Percentiles rank a stretch among this genome's conserved stretches.
These are phyloP conservation scores for Scaptomyza polygonia DNA, from an alignment of 2,888 invertebrate genomes.

Conservation along the genomic window DNA sequence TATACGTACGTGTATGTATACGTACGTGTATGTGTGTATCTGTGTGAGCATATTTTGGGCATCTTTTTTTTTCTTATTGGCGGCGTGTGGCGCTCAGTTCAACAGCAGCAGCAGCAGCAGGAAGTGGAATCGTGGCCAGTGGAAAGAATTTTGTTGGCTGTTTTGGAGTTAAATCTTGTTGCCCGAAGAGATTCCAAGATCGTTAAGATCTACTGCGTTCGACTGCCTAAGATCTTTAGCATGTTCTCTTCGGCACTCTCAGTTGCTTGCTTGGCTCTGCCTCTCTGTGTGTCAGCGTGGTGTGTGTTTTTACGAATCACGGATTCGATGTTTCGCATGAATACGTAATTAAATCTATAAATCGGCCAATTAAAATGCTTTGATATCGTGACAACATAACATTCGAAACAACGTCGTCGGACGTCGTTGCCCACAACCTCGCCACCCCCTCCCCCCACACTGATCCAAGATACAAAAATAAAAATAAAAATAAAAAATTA, in stretches of 20 bases:
- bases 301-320: constrained; percentile 85
- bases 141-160: constrained; percentile 49
- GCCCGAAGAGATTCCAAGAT: constrained; percentile 61
- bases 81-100: constrained; percentile 68
- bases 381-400: constrained; percentile 85
- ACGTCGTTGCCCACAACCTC: constrained; percentile 20
- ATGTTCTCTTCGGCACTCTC: constrained; percentile 25
- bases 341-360: constrained; percentile 85
- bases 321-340: constrained; percentile 85
- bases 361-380: constrained; percentile 85
- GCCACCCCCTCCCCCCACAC: constrained; percentile 17
- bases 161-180: constrained; percentile 28
- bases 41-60: constrained; percentile 24
- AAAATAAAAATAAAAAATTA: constrained; percentile 65
- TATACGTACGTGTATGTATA: constrained; percentile 15
- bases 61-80: constrained; percentile 29
- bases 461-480: constrained; percentile 33
- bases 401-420: constrained; percentile 81
- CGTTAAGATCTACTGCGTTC: constrained; percentile 78
- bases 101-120: constrained; percentile 14
- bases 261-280: constrained; percentile 10
- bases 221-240: constrained; percentile 55
- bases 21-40: background rate
- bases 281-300: constrained; percentile 63
- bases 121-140: constrained; percentile 40